Conservation (phyloP, 1,140 invertebrate species). For the Diabrotica undecimpunctata region DNA sequence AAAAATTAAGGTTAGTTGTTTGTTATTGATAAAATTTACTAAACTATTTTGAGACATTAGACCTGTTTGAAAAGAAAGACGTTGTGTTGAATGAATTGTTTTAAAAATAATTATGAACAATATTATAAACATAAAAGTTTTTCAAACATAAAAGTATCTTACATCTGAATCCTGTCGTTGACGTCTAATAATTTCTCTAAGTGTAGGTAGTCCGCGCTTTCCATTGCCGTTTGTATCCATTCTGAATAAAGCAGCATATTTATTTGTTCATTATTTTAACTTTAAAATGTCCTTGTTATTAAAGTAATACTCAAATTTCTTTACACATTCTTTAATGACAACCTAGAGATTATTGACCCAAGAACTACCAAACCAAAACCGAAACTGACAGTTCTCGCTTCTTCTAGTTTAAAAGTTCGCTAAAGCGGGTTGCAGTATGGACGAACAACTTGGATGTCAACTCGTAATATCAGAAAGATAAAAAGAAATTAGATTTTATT, state of each 20-base stretch:
- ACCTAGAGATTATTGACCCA: no score
- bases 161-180: constrained; percentile 57
- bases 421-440: no score
- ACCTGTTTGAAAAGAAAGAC: not conserved
- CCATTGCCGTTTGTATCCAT: constrained; percentile 54
- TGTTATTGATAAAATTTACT: not conserved
- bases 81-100: not conserved
- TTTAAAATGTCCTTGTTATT: no score
- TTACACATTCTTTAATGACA: no score
- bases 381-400: no score
- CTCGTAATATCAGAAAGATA: no score
- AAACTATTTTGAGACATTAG: not conserved
- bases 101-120: not conserved
- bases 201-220: constrained; percentile 47
- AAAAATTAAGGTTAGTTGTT: no score
- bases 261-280: constrained; percentile 9
- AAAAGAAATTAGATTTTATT: no score
- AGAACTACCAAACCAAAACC: no score
- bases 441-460: no score
- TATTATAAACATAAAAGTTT: not conserved
- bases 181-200: constrained; percentile 50
- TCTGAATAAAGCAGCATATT: constrained; percentile 19
- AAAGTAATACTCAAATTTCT: no score
- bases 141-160: constrained; percentile 37
- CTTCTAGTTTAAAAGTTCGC: no score